A percentile compares a stretch with the other conserved stretches of the same genome.
phyloP scores from a whole-genome alignment of 1,140 invertebrate genomes.

The Psilanteris sp. region DNA sequence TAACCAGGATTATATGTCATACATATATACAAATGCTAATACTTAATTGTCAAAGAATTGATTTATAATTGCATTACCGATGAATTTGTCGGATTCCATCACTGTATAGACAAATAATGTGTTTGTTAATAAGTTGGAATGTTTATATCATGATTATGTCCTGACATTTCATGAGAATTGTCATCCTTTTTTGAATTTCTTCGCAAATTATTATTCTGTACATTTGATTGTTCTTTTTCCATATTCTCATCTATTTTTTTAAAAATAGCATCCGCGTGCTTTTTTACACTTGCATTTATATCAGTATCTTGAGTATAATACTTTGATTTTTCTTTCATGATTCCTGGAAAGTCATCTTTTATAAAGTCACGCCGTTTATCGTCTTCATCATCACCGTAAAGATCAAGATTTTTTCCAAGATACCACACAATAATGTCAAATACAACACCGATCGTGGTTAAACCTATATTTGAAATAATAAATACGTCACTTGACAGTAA shows the following conservation, averaged over 20 bases:
- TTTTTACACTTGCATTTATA: conserved; percentile 18
- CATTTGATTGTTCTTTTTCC: conserved; percentile 26
- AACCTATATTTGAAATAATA: too few relatives aligned
- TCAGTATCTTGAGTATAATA: conserved; percentile 40
- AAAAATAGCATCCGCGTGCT: conserved; percentile 43
- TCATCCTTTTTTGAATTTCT: conserved; percentile 21
- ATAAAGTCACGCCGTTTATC: conserved; percentile 72
- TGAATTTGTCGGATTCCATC: too few relatives aligned
- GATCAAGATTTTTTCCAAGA: conserved; percentile 80
- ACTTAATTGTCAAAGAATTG: too few relatives aligned
- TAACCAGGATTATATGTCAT: too few relatives aligned
- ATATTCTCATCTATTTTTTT: conserved; percentile 44
- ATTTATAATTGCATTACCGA: too few relatives aligned
- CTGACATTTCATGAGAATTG: conserved; percentile 15
- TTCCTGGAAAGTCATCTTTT: conserved; percentile 60
- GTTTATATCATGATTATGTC: conserved; percentile 47
- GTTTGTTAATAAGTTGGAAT: too few relatives aligned
- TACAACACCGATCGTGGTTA: conserved; percentile 81
- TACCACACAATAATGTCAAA: conserved; percentile 82
- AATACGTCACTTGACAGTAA: too few relatives aligned
- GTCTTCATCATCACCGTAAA: conserved; percentile 81
- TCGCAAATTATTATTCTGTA: conserved; percentile 24
- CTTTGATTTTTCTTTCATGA: conserved; percentile 52
- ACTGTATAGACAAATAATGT: too few relatives aligned
- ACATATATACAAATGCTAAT: too few relatives aligned